These are phyloP conservation scores for Cerastis rubricosa DNA, from an alignment of 2,888 invertebrate species.

Conservation along the genomic window DNA sequence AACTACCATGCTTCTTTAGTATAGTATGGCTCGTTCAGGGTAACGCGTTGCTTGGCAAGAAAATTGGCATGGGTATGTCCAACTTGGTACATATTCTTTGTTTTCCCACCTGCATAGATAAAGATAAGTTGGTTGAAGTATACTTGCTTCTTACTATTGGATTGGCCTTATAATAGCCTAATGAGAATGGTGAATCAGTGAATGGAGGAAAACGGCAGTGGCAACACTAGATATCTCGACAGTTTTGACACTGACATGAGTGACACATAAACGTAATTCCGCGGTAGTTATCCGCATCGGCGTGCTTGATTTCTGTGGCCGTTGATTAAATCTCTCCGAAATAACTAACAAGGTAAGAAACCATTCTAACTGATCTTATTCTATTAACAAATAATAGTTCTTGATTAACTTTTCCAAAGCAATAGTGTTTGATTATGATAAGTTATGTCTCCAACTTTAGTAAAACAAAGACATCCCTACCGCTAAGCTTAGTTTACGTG, in stretches of 20 bases:
- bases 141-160: neutral
- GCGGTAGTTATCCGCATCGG: constrained; percentile 22
- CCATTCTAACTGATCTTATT: neutral
- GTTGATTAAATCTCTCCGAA: constrained; percentile 16
- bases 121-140: too few relatives aligned
- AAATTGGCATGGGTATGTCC: too few relatives aligned
- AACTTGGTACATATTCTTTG: neutral
- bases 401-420: neutral
- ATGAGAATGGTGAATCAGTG: neutral
- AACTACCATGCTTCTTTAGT: too few relatives aligned
- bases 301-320: constrained; percentile 12
- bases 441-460: neutral
- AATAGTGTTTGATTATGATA: neutral
- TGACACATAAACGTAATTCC: constrained; percentile 25
- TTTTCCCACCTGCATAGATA: too few relatives aligned
- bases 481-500: constrained; percentile 48
- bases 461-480: constrained; percentile 39
- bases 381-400: neutral
- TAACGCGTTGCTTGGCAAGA: neutral
- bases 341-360: constrained; percentile 30
- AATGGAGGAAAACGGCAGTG: neutral
- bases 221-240: neutral
- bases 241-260: constrained; percentile 20
- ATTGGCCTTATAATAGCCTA: neutral
- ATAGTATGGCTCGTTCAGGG: too few relatives aligned